These are phyloP conservation scores for Zoanthus gigantus DNA, from an alignment of 92 coral and sea anemone genomes.

Conservation along the genomic window DNA sequence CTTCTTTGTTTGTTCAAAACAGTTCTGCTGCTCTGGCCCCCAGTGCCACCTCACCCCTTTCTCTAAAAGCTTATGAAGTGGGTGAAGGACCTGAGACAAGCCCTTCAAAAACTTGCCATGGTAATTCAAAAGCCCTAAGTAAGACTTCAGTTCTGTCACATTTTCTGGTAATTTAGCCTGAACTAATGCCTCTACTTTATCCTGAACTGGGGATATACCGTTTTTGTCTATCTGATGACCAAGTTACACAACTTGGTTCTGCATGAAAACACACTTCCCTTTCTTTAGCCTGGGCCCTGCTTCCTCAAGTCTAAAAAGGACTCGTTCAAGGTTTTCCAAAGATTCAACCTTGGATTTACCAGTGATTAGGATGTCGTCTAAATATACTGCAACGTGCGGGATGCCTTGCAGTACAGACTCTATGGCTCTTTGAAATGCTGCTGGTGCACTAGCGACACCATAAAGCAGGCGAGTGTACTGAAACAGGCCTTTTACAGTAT, in stretches of 20 bases:
- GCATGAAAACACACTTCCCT: conserved; percentile 30
- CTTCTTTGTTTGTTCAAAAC: conserved; percentile 28
- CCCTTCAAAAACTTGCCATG: conserved; percentile 15
- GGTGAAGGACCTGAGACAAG: conserved; percentile 21
- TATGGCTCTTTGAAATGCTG: too few species aligned
- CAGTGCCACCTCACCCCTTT: conserved; percentile 38
- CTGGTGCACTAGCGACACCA: too few species aligned
- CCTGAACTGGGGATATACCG: conserved; percentile 15
- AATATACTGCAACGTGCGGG: too few species aligned
- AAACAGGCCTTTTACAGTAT: background rate
- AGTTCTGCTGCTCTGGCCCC: conserved; percentile 24
- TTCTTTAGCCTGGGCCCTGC: conserved; percentile 24
- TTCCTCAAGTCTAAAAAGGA: conserved; percentile 6
- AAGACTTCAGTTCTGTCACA: conserved; percentile 26
- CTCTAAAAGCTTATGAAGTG: conserved; percentile 25
- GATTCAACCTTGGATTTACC: too few species aligned
- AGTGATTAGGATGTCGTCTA: too few species aligned
- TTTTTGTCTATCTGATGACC: conserved; percentile 10
- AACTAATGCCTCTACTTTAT: conserved; percentile 25
- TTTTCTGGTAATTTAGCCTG: background rate
- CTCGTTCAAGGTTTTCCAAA: too few species aligned
- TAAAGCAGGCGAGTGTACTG: background rate
- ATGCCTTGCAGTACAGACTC: too few species aligned
- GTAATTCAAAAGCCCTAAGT: conserved; percentile 22
- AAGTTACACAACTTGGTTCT: conserved; percentile 8